Conservation (phyloP, 2,797 vertebrate genomes). For the Poecile montanus region DNA sequence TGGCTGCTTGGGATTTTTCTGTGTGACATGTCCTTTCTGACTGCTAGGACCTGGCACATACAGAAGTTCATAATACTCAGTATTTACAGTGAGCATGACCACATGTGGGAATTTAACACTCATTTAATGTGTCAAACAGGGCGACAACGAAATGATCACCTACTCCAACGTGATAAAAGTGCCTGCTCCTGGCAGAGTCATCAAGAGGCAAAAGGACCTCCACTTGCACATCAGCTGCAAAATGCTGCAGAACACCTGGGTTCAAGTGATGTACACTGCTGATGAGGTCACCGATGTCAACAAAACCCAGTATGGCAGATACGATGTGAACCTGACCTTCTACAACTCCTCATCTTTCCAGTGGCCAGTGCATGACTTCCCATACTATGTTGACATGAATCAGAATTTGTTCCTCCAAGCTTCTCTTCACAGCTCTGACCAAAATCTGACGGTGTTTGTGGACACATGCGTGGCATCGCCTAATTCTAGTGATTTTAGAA, state of each 20-base stretch:
- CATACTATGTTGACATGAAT: slow-evolving; percentile 81
- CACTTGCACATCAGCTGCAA: slow-evolving; percentile 78
- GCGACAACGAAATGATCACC: slow-evolving; percentile 71
- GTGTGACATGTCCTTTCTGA: not conserved
- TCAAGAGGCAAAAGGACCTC: slow-evolving; percentile 79
- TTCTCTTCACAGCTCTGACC: slow-evolving; percentile 67
- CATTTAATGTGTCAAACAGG: slow-evolving; percentile 66
- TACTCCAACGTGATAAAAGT: slow-evolving; percentile 84
- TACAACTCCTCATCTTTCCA: slow-evolving; percentile 83
- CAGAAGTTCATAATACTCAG: not conserved
- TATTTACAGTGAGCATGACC: not conserved
- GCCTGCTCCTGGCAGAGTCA: slow-evolving; percentile 20
- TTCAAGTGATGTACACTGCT: slow-evolving; percentile 77
- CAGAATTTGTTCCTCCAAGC: slow-evolving; percentile 85
- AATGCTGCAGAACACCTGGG: slow-evolving; percentile 83
- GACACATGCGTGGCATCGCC: slow-evolving; percentile 90
- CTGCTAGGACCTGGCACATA: not conserved
- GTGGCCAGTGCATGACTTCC: slow-evolving; percentile 75
- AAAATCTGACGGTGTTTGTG: slow-evolving; percentile 80
- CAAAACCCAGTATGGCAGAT: slow-evolving; percentile 77
- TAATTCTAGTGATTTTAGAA: slow-evolving; percentile 73
- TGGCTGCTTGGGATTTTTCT: not conserved
- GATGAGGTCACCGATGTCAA: not conserved
- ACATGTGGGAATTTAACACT: not conserved
- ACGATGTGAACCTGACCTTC: slow-evolving; percentile 79